phyloP scores from a whole-genome alignment of 1,140 invertebrate species.

The Dinoponera quadriceps region DNA sequence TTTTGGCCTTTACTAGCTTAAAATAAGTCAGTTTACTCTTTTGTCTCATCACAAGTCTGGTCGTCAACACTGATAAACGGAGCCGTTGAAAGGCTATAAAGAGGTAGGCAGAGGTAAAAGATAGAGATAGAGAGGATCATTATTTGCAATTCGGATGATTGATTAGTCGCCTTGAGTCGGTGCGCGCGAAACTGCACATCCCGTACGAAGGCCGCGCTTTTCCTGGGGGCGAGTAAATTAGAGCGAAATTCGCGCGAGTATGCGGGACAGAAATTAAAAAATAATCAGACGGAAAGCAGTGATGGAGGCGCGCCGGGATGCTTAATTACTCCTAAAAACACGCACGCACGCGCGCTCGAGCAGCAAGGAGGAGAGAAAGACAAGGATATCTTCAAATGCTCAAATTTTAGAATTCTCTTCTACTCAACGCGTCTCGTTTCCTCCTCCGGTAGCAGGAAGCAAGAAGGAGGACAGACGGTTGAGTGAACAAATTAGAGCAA shows the following conservation, averaged over 20 bases:
- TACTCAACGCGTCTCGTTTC: neutral
- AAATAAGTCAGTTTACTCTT: too few species aligned
- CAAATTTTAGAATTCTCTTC: neutral
- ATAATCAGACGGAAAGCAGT: neutral
- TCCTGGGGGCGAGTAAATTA: neutral
- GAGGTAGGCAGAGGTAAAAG: too few species aligned
- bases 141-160: neutral
- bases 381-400: conserved; percentile 5
- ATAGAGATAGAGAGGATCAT: neutral
- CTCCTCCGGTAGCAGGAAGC: too few species aligned
- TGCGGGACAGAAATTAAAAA: neutral
- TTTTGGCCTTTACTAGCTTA: too few species aligned
- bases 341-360: neutral
- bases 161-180: neutral
- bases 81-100: too few species aligned
- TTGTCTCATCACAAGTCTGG: too few species aligned
- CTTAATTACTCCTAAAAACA: neutral
- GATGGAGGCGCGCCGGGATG: neutral
- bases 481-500: conserved; percentile 41
- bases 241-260: neutral
- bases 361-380: too few species aligned
- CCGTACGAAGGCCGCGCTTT: neutral
- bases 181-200: too few species aligned
- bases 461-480: neutral
- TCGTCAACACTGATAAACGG: too few species aligned